Evolutionary conservation across 1,140 invertebrate genomes (phyloP), one percentile per base, ranked within the genome.

Genomic region (Geopemphigus sp.): DNA sequence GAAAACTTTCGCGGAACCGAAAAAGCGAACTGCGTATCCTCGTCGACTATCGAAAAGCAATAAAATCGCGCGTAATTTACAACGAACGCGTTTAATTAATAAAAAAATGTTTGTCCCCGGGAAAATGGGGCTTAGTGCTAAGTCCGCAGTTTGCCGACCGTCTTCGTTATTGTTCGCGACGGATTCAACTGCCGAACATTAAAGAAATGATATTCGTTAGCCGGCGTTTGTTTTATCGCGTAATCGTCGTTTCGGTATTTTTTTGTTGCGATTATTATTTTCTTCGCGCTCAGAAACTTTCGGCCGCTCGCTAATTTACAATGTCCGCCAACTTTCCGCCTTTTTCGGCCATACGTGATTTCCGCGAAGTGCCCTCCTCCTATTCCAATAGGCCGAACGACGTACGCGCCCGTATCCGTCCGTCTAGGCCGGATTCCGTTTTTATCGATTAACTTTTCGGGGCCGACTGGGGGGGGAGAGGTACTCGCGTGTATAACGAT

Each of bases 151-250:
- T 68, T 50, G 17, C 22, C 22, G 66, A 24, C 66, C 10, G 45
- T 68, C 22, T 50, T 68, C 32, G 32, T 39, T 68, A 47, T 50
- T 24, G 66, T 50, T 68, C 15, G 22, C 1, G 39, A 47, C 1
- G 66, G 24, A 68, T 68, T 26, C 50, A 50, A 68, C 66, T 68
- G 47, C 66, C 17, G 66, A 50, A 50, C 66, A 68, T 68, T 68
- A 68, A n/a, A 68, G 66, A 50, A 68, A 68, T 68, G 47, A 45
- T 68, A 68, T 50, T 68, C 19, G 22, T 24, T 17, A 12, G 47
- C 19, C 68, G n/a, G n/a, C n/a, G n/a, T 72, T n/a, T 72, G 54
- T 19, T 29, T 39, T 39, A 39, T 39, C n/a, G n/a, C n/a, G n/a
- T n/a, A n/a, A 39, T 39, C 8, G 32, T 39, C 8, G 3, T 39